A percentile compares a stretch with the other conserved stretches of the same genome.
phyloP scores from a whole-genome alignment of 2,797 vertebrate species.

The Cryptoblepharus egeriae region DNA sequence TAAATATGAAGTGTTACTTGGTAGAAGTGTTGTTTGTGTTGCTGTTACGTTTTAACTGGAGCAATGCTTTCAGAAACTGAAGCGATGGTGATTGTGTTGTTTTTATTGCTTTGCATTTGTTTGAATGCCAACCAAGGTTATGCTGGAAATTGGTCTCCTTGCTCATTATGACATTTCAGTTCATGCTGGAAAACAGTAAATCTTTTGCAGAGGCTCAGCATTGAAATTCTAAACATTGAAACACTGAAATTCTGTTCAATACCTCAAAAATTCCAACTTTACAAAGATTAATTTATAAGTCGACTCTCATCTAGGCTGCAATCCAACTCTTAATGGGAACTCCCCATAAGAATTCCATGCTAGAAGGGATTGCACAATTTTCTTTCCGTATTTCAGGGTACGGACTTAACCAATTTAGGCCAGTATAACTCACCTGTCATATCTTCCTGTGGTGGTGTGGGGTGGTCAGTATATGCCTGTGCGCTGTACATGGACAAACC shows the following conservation, averaged over 20 bases:
- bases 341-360: neutral
- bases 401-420: too few species aligned
- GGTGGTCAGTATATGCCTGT: too few species aligned
- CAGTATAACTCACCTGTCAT: too few species aligned
- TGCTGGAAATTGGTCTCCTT: neutral
- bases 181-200: neutral
- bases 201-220: neutral
- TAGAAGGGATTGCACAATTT: neutral
- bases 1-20: constrained; percentile 35
- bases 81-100: neutral
- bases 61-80: neutral
- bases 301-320: neutral
- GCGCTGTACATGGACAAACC: too few species aligned
- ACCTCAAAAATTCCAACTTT: neutral
- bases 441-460: too few species aligned
- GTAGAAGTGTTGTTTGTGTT: neutral
- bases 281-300: neutral
- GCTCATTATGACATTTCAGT: neutral
- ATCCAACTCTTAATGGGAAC: neutral
- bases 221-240: too few species aligned
- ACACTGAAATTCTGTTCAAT: neutral
- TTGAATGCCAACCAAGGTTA: neutral
- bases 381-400: neutral
- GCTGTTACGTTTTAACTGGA: constrained; percentile 13
- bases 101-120: constrained; percentile 6